Base-by-base conservation (phyloP, 2,113 vertebrate genomes). In the Pavo muticus region DNA sequence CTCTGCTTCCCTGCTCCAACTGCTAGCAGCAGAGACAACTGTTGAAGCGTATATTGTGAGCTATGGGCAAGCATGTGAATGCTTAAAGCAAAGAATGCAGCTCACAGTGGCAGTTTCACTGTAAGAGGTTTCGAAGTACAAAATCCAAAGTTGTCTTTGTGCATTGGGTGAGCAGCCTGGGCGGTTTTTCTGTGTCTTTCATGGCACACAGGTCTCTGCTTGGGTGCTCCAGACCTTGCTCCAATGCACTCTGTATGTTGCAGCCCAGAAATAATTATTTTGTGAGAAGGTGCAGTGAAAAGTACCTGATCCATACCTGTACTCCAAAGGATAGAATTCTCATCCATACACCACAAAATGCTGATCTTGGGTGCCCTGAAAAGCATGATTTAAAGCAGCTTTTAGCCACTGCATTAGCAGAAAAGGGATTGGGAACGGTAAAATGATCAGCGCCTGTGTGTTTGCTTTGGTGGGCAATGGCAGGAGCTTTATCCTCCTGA, bases 71-170 rank as follows among this genome's bases (percentile, higher is more conserved):
- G 56, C 2, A 18, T 2, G 1, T 60, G 50, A 32, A 23, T 48
- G 45, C 54, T 67, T 71, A 27, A 79, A 50, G 42, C 27, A 57
- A n/a, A 45, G 78, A 91, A 74, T 3, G 4, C 25, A 52, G 32
- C 47, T 74, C 1, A 0, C 19, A 52, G 27, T 11, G 48, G 71
- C 2, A 71, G 45, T 54, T 54, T 54, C 52, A 54, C 27, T 29
- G 14, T 5, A 6, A 29, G 35, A 0, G 0, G 6, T 20, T 69
- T 72, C 4, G 37, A 84, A 59, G 18, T 2, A 15, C 1, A 42
- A 68, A 50, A 71, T 27, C 67, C 7, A n/a, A 40, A 24, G 50
- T 17, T 32, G 21, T 32, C 35, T 17, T 39, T 83, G 50, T 0
- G 1, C 45, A 80, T 24, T 79, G 83, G 64, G 32, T 37, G 68